A percentile compares a stretch with the other conserved stretches of the same genome.
Evolutionary conservation across 2,797 vertebrate species (phyloP).

Genomic region (Onychomys leucogaster): DNA sequence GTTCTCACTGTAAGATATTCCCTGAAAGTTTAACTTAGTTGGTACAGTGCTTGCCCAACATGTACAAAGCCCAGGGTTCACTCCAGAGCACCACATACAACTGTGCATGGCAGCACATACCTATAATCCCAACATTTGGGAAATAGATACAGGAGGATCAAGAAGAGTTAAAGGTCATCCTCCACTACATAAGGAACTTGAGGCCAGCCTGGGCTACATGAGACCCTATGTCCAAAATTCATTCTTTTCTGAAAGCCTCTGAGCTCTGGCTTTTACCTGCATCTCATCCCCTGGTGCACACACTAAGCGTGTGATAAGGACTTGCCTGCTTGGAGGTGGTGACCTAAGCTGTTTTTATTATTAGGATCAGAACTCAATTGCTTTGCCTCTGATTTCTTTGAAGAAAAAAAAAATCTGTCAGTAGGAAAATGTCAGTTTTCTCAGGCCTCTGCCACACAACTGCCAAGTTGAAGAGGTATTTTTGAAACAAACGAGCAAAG

Average conservation of each 20-base stretch:
- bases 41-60: background rate
- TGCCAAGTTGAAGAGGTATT: background rate
- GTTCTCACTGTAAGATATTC: background rate
- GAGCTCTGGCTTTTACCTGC: conserved; percentile 28
- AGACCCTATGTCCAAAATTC: background rate
- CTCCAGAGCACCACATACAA: background rate
- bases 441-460: conserved; percentile 22
- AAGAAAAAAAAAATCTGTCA: conserved; percentile 52
- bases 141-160: too few relatives aligned
- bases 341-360: conserved; percentile 65
- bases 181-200: background rate
- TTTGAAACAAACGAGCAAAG: background rate
- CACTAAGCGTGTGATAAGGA: conserved; percentile 46
- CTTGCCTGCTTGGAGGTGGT: conserved; percentile 45
- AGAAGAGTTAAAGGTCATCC: background rate
- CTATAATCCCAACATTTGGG: background rate
- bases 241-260: conserved; percentile 8
- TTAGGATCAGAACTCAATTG: conserved; percentile 10
- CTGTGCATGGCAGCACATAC: background rate
- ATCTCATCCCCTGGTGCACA: background rate
- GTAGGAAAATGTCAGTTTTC: conserved; percentile 48
- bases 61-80: background rate
- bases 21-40: background rate
- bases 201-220: background rate
- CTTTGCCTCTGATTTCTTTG: conserved; percentile 49